Base-by-base conservation (phyloP, 1,140 invertebrate species). In the Drosophila subpulchrella region DNA sequence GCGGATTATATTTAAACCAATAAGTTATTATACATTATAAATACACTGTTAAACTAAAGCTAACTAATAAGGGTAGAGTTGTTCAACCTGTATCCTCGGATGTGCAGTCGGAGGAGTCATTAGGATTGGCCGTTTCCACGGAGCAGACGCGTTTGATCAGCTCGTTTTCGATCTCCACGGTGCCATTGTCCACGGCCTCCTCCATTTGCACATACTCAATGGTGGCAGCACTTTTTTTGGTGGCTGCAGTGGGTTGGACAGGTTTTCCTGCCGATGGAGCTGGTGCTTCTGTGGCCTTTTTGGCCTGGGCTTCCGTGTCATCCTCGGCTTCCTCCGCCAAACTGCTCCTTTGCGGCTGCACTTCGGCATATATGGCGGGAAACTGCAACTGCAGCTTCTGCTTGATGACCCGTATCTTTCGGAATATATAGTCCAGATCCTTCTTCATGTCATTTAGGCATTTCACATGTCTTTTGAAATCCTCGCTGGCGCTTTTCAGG, bases 391-490 rank as follows among this genome's bases (percentile, higher is more conserved):
- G 95, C 6, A 98, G 82, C 93, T 98, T 98, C 47, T 94, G 95
- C 91, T 97, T 98, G 7, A 98, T 95, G 15, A 94, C 93, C 63
- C 96, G 88, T 93, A 96, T 94, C 61, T 96, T 95, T 51, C 95
- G 94, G 59, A 96, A 95, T 78, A 96, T 96, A 59, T 94, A 94
- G 60, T 96, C 94, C 1, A 95, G 88, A 84, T 96, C 95, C 66
- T 95, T 94, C 82, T 97, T 95, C 90, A 97, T 95, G 32, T 95
- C 94, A 1, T 95, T 93, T 0, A 99, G 93, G 13, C 98, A 93
- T 71, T 96, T 95, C 0, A 96, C 98, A 90, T 98, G 97, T 81
- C 96, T 96, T 79, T 97, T 98, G 68, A 99, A 98, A 78, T 98
- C 97, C 24, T 94, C 94, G 8, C 94, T 95, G 24, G 97, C 96